A percentile compares a stretch with the other conserved stretches of the same genome.
These are phyloP conservation scores for Ommatoiulus sabulosus DNA, from an alignment of 2,888 invertebrate genomes.

Conservation along the genomic window DNA sequence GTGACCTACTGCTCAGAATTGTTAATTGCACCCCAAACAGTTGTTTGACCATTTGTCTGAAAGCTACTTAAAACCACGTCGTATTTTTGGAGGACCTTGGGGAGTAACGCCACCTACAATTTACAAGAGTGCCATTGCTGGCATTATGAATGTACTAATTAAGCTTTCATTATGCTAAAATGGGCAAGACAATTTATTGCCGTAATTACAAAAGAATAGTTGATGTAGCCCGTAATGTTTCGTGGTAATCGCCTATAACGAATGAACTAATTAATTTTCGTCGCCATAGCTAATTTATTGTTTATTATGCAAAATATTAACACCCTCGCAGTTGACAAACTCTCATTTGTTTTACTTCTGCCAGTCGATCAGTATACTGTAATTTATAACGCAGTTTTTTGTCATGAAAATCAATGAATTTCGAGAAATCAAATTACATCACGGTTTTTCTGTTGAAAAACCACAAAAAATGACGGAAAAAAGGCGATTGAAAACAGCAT, in stretches of 20 bases:
- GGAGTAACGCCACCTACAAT: not conserved
- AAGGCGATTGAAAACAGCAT: too few relatives aligned
- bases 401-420: too few relatives aligned
- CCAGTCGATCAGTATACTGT: too few relatives aligned
- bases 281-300: not conserved
- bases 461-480: too few relatives aligned
- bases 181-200: not conserved
- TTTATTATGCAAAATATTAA: not conserved
- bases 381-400: too few relatives aligned
- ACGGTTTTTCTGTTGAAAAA: too few relatives aligned
- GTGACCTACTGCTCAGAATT: too few relatives aligned
- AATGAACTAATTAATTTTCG: not conserved
- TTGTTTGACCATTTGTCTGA: too few relatives aligned
- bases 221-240: not conserved
- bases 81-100: not conserved
- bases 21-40: too few relatives aligned
- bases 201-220: not conserved
- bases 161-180: not conserved
- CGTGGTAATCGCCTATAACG: not conserved
- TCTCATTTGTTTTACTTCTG: too few relatives aligned
- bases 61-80: not conserved
- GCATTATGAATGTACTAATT: not conserved
- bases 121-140: not conserved
- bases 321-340: too few relatives aligned
- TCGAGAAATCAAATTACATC: too few relatives aligned